These are phyloP conservation scores for Champsocephalus esox DNA, from an alignment of 2,797 vertebrate genomes.

Conservation along the genomic window DNA sequence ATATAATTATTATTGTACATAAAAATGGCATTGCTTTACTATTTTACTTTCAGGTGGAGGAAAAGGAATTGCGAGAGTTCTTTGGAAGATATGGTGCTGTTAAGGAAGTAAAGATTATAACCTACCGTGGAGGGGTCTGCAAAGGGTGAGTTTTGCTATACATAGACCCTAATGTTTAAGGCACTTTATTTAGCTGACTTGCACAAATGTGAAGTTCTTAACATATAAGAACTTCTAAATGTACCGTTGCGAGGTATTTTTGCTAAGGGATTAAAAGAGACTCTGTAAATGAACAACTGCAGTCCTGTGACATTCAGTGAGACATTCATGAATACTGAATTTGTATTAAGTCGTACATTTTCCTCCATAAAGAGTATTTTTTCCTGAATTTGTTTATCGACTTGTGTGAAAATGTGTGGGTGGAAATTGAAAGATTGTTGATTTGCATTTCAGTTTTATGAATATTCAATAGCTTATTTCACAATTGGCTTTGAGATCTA, in stretches of 20 bases:
- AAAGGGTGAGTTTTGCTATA: constrained; percentile 89
- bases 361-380: background rate
- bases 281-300: background rate
- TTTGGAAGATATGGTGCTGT: constrained; percentile 90
- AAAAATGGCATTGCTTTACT: background rate
- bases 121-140: constrained; percentile 92
- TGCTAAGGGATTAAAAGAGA: background rate
- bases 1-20: too few species aligned
- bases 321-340: background rate
- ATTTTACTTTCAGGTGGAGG: constrained; percentile 86
- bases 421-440: background rate
- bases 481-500: background rate
- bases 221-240: background rate
- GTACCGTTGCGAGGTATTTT: background rate
- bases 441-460: background rate
- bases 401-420: constrained; percentile 1
- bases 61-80: constrained; percentile 91
- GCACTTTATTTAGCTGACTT: too few species aligned
- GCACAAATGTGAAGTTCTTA: background rate
- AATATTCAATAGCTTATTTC: constrained; percentile 13
- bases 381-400: background rate
- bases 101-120: constrained; percentile 97
- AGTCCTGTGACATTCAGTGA: background rate
- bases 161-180: background rate
- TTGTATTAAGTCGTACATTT: background rate